Percentiles rank a stretch among this genome's conserved stretches.
These are phyloP conservation scores for Rhabdophis nuchalis DNA, from an alignment of 2,797 vertebrate species.

Conservation along the genomic window DNA sequence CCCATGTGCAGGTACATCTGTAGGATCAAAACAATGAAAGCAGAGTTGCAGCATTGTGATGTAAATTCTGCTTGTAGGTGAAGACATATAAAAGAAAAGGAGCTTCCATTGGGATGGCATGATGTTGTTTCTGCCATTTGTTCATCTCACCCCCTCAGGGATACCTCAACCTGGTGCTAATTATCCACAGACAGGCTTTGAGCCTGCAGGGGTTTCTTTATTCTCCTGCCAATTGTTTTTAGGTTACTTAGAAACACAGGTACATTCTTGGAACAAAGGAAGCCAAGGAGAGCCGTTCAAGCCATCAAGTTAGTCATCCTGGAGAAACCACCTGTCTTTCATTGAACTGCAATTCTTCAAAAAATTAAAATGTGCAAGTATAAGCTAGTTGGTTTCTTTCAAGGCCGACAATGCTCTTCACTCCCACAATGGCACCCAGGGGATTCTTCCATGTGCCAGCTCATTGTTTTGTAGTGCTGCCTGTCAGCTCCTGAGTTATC, in stretches of 20 bases:
- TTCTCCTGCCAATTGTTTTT: background rate
- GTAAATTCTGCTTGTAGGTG: background rate
- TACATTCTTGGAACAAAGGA: background rate
- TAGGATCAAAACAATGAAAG: background rate
- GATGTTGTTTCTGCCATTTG: background rate
- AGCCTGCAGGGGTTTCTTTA: background rate
- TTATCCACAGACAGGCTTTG: background rate
- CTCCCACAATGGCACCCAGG: background rate
- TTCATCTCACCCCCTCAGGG: background rate
- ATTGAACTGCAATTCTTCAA: background rate
- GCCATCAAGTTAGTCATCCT: background rate
- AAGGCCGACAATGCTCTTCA: conserved; percentile 21
- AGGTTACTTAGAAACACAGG: background rate
- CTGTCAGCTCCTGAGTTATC: conserved; percentile 12
- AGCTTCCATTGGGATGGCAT: background rate
- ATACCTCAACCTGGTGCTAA: background rate
- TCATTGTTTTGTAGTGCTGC: conserved; percentile 6
- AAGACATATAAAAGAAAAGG: background rate
- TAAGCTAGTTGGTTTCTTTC: conserved; percentile 26
- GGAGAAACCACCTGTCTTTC: conserved; percentile 18
- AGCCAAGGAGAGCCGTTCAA: background rate
- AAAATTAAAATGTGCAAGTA: conserved; percentile 13
- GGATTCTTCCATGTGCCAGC: conserved; percentile 24
- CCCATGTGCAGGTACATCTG: background rate
- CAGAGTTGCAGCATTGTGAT: background rate